These are phyloP conservation scores for Xylocopa sonorina DNA, from an alignment of 1,140 invertebrate genomes.

Conservation along the genomic window DNA sequence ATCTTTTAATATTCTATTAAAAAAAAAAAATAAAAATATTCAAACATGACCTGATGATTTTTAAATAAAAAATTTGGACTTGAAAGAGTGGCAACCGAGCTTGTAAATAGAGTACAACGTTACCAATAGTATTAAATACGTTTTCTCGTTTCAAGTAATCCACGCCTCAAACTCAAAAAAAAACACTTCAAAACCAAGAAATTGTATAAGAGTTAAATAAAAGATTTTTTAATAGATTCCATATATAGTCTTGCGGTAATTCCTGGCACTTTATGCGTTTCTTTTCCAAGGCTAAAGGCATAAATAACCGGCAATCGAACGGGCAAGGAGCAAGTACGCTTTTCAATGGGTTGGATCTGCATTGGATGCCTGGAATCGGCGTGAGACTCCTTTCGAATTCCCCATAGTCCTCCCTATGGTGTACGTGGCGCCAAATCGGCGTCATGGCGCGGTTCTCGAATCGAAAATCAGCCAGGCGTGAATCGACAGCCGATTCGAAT, in stretches of 20 bases:
- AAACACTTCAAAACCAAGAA: too few relatives aligned
- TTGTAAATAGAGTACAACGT: too few relatives aligned
- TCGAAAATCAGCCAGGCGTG: conserved; percentile 5
- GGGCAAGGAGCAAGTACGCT: background rate
- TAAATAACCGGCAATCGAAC: background rate
- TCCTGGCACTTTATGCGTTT: background rate
- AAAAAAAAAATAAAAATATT: too few relatives aligned
- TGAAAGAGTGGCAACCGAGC: too few relatives aligned
- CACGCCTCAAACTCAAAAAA: too few relatives aligned
- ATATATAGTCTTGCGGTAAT: background rate
- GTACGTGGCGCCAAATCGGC: conserved; percentile 43
- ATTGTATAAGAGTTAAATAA: too few relatives aligned
- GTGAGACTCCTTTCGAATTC: conserved; percentile 34
- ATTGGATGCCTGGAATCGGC: conserved; percentile 4
- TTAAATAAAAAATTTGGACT: too few relatives aligned
- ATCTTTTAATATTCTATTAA: too few relatives aligned
- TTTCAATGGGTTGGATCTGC: conserved; percentile 3
- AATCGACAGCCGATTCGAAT: conserved; percentile 30
- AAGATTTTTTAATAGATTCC: background rate
- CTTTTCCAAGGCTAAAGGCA: background rate
- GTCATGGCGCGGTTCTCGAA: conserved; percentile 14
- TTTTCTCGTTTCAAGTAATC: too few relatives aligned
- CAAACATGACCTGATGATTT: too few relatives aligned
- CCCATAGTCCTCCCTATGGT: background rate
- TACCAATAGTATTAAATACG: too few relatives aligned